Base-by-base conservation (phyloP, 2,113 vertebrate genomes). In the Prionailurus viverrinus region DNA sequence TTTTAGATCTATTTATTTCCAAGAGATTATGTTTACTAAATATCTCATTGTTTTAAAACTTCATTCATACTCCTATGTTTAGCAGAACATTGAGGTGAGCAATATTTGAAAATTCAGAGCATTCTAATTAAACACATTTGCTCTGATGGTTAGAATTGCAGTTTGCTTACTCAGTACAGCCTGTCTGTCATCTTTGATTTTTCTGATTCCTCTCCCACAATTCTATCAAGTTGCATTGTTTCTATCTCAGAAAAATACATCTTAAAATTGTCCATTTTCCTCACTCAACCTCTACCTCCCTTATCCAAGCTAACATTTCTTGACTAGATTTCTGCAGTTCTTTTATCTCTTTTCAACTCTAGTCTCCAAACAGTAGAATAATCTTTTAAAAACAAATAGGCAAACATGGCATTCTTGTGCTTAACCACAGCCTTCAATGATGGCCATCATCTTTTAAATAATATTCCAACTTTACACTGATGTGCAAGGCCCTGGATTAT, bases 51-150 rank as follows among this genome's bases (percentile, higher is more conserved):
- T 71, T 76, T 95, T 87, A 89, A 83, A 92, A 86, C 85, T 96
- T 81, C 78, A 80, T 48, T 89, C 55, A 73, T 94, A 95, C 4
- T 63, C 23, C 31, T 89, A 0, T 71, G 41, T 89, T 80, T 84
- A 95, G 81, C 13, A 95, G 36, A 93, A 82, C 45, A 55, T 27
- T 63, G 55, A 89, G 29, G 14, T 86, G 23, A 95, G 63, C 14
- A 76, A 1, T 92, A 78, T 69, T 95, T 97, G 51, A 91, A 48
- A 39, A 71, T 94, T 81, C 58, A 73, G 78, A 91, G 16, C 61
- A 81, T 95, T 93, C 58, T 85, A 55, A 65, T 94, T 95, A 65
- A 94, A 92, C 21, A 88, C 27, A n/a, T 92, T 97, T 92, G 33
- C 31, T 92, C 13, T 82, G 23, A 88, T 83, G 74, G 21, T 97